Evolutionary conservation across 2,888 invertebrate genomes (phyloP).

Genomic region (Agrotis segetum): DNA sequence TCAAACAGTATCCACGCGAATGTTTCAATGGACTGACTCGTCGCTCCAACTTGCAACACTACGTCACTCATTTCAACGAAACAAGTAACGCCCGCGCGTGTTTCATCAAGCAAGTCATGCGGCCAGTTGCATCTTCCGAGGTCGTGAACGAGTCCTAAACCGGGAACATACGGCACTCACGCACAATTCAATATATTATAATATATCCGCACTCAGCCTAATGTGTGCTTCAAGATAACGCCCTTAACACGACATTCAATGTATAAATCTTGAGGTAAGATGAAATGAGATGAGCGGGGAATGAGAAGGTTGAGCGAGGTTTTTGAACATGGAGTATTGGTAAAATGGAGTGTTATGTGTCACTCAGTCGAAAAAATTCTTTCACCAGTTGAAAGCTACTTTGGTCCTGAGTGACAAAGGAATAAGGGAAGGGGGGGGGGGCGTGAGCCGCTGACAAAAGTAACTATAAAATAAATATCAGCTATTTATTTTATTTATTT

Average conservation of each 20-base stretch:
- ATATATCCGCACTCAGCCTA: conserved; percentile 56
- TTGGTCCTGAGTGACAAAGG: too few species aligned
- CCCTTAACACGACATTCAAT: conserved; percentile 38
- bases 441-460: too few species aligned
- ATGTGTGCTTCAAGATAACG: conserved; percentile 52
- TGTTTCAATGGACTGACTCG: background rate
- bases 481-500: too few species aligned
- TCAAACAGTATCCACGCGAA: background rate
- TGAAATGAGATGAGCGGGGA: conserved; percentile 20
- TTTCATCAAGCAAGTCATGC: background rate
- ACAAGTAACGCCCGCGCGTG: too few species aligned
- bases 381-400: too few species aligned
- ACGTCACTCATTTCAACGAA: too few species aligned
- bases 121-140: background rate
- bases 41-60: background rate
- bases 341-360: background rate
- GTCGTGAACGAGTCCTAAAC: conserved; percentile 1
- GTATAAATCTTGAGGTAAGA: conserved; percentile 25
- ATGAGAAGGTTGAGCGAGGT: background rate
- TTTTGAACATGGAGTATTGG: background rate
- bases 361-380: too few species aligned
- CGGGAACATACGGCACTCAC: conserved; percentile 50
- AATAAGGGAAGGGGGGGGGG: too few species aligned
- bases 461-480: too few species aligned
- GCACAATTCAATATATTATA: conserved; percentile 57